These are phyloP conservation scores for Trogon surrucura DNA, from an alignment of 2,113 vertebrate species.

Conservation along the genomic window DNA sequence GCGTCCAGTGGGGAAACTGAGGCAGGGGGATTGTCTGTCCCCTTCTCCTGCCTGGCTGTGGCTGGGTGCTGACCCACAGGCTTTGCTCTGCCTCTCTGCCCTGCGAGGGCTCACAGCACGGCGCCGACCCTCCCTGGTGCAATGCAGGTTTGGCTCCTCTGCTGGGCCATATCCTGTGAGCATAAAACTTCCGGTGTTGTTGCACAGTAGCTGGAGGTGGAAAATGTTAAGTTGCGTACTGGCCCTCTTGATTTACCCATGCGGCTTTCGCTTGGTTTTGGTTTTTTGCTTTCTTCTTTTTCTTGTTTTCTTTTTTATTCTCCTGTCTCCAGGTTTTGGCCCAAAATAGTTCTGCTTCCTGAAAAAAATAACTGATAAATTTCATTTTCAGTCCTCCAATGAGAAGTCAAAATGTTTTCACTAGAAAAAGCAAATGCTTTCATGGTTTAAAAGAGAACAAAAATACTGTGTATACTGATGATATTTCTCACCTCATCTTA, in stretches of 20 bases:
- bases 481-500: not conserved
- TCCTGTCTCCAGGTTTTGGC: fast-evolving
- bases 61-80: fast-evolving
- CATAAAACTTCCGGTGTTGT: too few relatives aligned
- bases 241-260: fast-evolving
- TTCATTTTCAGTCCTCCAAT: not conserved
- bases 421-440: not conserved
- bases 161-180: fast-evolving
- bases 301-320: not conserved
- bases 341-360: not conserved
- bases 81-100: not conserved
- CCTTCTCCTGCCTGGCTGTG: fast-evolving
- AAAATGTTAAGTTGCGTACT: fast-evolving
- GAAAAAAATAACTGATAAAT: not conserved
- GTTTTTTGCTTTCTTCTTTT: not conserved
- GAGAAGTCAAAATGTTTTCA: not conserved
- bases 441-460: not conserved
- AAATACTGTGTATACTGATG: not conserved
- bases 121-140: fast-evolving
- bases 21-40: not conserved
- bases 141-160: fast-evolving
- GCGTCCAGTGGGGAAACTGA: not conserved
- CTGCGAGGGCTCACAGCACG: not conserved
- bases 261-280: not conserved
- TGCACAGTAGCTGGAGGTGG: not conserved